These are phyloP conservation scores for Drosophila rubida DNA, from an alignment of 2,888 invertebrate species.

Conservation along the genomic window DNA sequence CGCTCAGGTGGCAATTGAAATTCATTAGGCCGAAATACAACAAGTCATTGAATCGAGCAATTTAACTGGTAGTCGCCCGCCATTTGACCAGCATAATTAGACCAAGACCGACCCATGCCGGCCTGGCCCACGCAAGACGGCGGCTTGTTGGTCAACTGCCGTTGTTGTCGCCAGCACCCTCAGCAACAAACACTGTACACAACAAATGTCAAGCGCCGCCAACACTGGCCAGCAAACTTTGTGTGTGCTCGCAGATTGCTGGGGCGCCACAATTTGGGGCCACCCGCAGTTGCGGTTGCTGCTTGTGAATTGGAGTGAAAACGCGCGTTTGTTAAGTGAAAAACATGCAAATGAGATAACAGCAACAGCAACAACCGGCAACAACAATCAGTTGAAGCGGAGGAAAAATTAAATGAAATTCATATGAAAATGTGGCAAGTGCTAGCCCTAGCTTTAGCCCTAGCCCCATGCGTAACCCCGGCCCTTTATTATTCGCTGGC, in stretches of 20 bases:
- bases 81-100: conserved; percentile 68
- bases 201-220: conserved; percentile 47
- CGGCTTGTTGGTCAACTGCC: conserved; percentile 19
- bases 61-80: conserved; percentile 12
- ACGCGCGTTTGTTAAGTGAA: conserved; percentile 58
- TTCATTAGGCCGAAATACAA: conserved; percentile 18
- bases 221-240: conserved; percentile 37
- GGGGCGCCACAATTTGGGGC: conserved; percentile 19
- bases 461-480: background rate
- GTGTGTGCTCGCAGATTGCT: conserved; percentile 24
- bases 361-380: conserved; percentile 8
- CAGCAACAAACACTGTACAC: conserved; percentile 16
- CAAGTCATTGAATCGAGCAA: conserved; percentile 28
- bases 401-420: conserved; percentile 60
- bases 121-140: conserved; percentile 54
- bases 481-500: conserved; percentile 11
- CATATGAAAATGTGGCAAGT: conserved; percentile 77
- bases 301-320: conserved; percentile 63
- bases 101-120: conserved; percentile 62
- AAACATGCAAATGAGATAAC: conserved; percentile 64
- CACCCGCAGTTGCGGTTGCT: conserved; percentile 51
- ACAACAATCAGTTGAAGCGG: conserved; percentile 9
- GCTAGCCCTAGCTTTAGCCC: conserved; percentile 28
- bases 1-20: conserved; percentile 16
- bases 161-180: conserved; percentile 46